A percentile compares a stretch with the other conserved stretches of the same genome.
phyloP scores from a whole-genome alignment of 2,888 invertebrate species.

The Empis livida region DNA sequence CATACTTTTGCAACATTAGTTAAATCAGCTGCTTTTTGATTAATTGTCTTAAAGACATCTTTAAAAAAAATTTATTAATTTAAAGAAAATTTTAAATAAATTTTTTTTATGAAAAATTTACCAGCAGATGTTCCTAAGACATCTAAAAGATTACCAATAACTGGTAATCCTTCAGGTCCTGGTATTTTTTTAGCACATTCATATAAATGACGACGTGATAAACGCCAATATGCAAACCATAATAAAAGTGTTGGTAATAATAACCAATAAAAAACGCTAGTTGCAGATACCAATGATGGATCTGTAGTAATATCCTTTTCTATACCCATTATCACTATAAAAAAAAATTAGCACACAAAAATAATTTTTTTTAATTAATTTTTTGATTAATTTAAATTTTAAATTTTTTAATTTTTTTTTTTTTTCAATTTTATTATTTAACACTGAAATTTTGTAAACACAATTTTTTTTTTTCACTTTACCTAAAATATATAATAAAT shows the following conservation, averaged over 20 bases:
- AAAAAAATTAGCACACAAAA: too few relatives aligned
- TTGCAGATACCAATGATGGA: constrained; percentile 39
- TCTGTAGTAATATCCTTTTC: constrained; percentile 29
- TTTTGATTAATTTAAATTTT: too few relatives aligned
- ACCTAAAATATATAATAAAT: too few relatives aligned
- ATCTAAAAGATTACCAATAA: constrained; percentile 63
- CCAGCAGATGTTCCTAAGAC: constrained; percentile 60
- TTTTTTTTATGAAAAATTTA: constrained; percentile 22
- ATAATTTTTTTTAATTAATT: neutral
- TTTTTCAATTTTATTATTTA: neutral
- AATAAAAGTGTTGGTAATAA: constrained; percentile 55
- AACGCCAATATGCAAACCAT: constrained; percentile 62
- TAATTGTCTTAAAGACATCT: constrained; percentile 58
- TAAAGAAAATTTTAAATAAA: neutral
- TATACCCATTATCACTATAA: constrained; percentile 22
- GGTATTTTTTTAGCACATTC: constrained; percentile 58
- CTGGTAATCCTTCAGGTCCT: constrained; percentile 57
- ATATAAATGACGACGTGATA: constrained; percentile 56
- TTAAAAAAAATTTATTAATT: constrained; percentile 4
- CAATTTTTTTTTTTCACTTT: constrained; percentile 2
- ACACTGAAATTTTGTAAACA: neutral
- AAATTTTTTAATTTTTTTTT: neutral
- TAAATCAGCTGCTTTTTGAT: constrained; percentile 36
- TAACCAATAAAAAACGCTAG: constrained; percentile 58
- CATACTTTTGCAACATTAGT: constrained; percentile 53